Evolutionary conservation across 2,113 vertebrate genomes (phyloP), one percentile per base, ranked within the genome.

Genomic region (Raja brachyura): DNA sequence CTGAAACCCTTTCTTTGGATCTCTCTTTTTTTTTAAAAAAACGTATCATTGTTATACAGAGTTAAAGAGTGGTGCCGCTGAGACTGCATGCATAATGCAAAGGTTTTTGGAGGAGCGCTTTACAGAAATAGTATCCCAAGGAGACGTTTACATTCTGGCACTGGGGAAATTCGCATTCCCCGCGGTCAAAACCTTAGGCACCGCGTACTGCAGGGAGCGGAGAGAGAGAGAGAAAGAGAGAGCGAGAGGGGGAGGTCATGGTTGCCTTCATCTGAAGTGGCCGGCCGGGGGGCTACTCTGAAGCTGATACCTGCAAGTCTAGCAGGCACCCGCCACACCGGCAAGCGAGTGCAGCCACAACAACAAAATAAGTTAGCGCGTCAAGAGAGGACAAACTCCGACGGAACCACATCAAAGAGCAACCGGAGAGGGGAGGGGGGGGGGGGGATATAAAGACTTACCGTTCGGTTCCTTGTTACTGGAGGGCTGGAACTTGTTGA

Each of bases 381-480:
- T 48, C 79, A 48, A 83, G 79, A 22, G 4, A 59, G n/a, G 59
- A 54, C 56, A 86, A 86, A 61, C 56, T 48, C 61, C 83, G 31
- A 86, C 28, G n/a, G 61, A 13, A 6, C 22, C 83, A n/a, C 83
- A 88, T 63, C 59, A 88, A 88, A 18, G 83, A 5, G 75, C 75
- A 3, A 33, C n/a, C n/a, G 13, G 83, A 63, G 56, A 31, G 56
- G 79, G 25, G 48, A 10, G 16, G 1, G 63, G n/a, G 11, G 20
- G 79, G 59, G 79, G 54, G 54, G 25, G 18, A 5, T 56, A 59
- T 9, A 4, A 20, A 39, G 86, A 95, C 97, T 97, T 96, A 99
- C 98, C 98, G 97, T 99, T 99, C 93, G 97, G 98, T 93, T 99
- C 97, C 95, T 99, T 99, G 95, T 96, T 94, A 96, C 95, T 96